phyloP scores from a whole-genome alignment of 2,797 vertebrate genomes.

The Poeciliopsis paucimaculata region DNA sequence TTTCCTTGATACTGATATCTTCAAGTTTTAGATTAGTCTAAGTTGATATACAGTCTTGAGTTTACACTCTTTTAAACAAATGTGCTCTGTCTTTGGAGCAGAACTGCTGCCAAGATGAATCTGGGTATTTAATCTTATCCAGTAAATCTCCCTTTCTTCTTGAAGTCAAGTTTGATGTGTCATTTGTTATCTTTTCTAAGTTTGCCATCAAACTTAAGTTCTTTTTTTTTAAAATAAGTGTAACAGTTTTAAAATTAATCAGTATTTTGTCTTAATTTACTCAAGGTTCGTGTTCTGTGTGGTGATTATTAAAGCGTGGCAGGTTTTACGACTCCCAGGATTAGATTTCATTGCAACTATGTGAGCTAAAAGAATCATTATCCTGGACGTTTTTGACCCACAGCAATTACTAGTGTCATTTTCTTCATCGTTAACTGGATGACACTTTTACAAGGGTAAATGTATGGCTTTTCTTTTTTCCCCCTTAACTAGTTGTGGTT shows the following conservation, averaged over 20 bases:
- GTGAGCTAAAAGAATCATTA: constrained; percentile 32
- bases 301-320: constrained; percentile 1
- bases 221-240: not conserved
- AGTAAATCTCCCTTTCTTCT: constrained; percentile 24
- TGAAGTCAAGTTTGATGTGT: constrained; percentile 19
- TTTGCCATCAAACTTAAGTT: constrained; percentile 7
- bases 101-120: constrained; percentile 24
- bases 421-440: constrained; percentile 52
- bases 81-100: constrained; percentile 10
- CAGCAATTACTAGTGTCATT: constrained; percentile 31
- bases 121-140: constrained; percentile 21
- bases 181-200: constrained; percentile 11
- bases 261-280: constrained; percentile 12
- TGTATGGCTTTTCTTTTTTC: constrained; percentile 46
- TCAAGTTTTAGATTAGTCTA: constrained; percentile 12
- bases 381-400: constrained; percentile 23
- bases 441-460: constrained; percentile 53
- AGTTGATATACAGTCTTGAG: constrained; percentile 16
- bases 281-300: not conserved
- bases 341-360: constrained; percentile 25
- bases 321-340: constrained; percentile 6
- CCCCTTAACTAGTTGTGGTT: constrained; percentile 34
- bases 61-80: constrained; percentile 34
- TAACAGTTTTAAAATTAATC: not conserved
- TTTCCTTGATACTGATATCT: constrained; percentile 17